Conservation (phyloP, 1,140 invertebrate species). For the Drosophila ohnishii region DNA sequence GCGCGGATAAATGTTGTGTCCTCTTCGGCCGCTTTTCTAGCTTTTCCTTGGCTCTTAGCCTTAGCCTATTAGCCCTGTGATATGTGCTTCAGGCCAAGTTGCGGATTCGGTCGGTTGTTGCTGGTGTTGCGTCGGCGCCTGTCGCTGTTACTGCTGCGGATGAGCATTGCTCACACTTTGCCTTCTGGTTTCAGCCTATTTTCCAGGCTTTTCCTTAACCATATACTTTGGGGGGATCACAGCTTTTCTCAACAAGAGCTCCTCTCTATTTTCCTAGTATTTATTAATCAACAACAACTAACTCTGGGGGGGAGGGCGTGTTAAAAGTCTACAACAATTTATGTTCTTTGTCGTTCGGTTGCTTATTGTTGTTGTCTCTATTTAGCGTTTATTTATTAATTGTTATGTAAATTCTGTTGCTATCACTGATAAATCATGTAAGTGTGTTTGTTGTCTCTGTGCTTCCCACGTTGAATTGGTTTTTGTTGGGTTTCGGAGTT, state of each 20-base stretch:
- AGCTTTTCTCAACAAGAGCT: slow-evolving; percentile 44
- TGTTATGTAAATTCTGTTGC: slow-evolving; percentile 68
- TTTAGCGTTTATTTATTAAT: slow-evolving; percentile 33
- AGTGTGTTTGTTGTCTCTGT: slow-evolving; percentile 9
- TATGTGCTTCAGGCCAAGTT: slow-evolving; percentile 43
- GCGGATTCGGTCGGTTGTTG: background rate
- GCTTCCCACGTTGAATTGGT: slow-evolving; percentile 22
- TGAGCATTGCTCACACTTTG: slow-evolving; percentile 27
- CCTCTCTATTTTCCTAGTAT: slow-evolving; percentile 15
- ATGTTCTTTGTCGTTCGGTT: slow-evolving; percentile 15
- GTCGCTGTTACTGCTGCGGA: slow-evolving; percentile 7
- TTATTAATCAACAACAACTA: slow-evolving; percentile 53
- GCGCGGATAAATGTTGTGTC: slow-evolving; percentile 82
- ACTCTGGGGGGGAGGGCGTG: slow-evolving; percentile 6
- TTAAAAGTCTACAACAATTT: slow-evolving; percentile 53
- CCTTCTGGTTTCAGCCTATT: background rate
- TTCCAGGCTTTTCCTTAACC: background rate
- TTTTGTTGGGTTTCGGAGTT: background rate
- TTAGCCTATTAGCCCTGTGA: slow-evolving; percentile 49
- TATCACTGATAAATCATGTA: slow-evolving; percentile 67
- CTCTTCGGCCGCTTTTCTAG: slow-evolving; percentile 2
- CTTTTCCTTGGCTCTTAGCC: background rate
- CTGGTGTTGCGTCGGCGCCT: slow-evolving; percentile 1
- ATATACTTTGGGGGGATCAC: slow-evolving; percentile 31
- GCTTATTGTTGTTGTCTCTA: slow-evolving; percentile 27